These are phyloP conservation scores for Theonella swinhoei DNA, from an alignment of 37 sponge, comb jelly and placozoan genomes.

Conservation along the genomic window DNA sequence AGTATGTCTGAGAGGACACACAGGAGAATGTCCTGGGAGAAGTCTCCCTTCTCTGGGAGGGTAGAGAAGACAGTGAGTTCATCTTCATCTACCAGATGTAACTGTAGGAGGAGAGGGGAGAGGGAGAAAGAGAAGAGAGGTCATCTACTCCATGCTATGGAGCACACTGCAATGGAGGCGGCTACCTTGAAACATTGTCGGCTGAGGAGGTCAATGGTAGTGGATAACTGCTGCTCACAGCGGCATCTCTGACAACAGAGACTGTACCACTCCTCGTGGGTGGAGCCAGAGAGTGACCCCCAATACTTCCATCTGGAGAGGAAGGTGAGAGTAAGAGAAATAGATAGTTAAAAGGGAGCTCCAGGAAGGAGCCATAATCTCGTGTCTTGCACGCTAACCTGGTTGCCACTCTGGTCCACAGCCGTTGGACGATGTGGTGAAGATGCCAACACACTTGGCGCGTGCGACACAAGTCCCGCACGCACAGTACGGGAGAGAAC, in stretches of 20 bases:
- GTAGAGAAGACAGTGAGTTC: constrained; percentile 1
- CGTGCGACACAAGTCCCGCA: constrained; percentile 3
- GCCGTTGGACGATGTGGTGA: not conserved
- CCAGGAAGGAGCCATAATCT: no score
- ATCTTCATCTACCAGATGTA: constrained; percentile 21
- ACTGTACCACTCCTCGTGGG: constrained; percentile 9
- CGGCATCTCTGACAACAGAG: constrained; percentile 3
- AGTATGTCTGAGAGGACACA: constrained; percentile 25
- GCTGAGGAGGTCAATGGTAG: not conserved
- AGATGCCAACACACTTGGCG: not conserved
- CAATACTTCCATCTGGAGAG: constrained; percentile 6
- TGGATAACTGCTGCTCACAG: not conserved
- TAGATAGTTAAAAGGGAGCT: no score
- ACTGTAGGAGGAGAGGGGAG: not conserved
- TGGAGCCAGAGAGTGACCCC: not conserved
- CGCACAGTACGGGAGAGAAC: constrained; percentile 4
- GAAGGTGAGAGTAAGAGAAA: not conserved
- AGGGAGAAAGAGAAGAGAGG: no score
- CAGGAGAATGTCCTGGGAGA: constrained; percentile 3
- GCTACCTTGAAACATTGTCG: not conserved
- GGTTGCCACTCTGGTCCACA: not conserved
- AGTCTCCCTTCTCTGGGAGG: not conserved
- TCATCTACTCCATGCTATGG: no score
- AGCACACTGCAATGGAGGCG: no score
- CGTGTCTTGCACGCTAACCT: no score